Evolutionary conservation across 2,113 vertebrate species (phyloP), one percentile per base, ranked within the genome.

Genomic region (Opisthocomus hoazin): DNA sequence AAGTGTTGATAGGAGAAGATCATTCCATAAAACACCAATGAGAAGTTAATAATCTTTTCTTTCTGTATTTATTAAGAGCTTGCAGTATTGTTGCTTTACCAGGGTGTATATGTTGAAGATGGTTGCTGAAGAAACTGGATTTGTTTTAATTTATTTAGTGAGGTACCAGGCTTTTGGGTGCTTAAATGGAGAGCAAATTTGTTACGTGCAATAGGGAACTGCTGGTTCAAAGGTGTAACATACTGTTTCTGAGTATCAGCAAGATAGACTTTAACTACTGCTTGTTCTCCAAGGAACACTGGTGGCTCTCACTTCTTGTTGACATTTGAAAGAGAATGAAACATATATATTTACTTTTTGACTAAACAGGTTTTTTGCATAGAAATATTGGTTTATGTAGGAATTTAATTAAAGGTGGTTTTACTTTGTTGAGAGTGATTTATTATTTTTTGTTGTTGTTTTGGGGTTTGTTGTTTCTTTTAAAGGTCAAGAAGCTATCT

Each of bases 121-220:
- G 92, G 79, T 94, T 97, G 95, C 86, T 95, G 94, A 96, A 96
- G 91, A 98, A 96, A 94, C 96, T 97, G 97, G 97, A 97, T 96
- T 97, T 97, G 78, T 94, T 97, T 97, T 97, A 98, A 98, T 97
- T 98, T 98, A 98, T 98, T 97, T 97, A 96, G 96, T 57, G 96
- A 98, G 97, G 97, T 98, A 98, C 97, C 97, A 90, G 96, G 76
- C 91, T 94, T 96, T 92, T 97, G 96, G 97, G 98, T 98, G 98
- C 98, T 97, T 97, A 97, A 97, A 93, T 79, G 93, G 97, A 96
- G 92, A 96, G 91, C 95, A 94, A 92, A 97, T 96, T 50, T 95
- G 88, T 97, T 93, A 96, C 10, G 97, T 98, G 98, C 98, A 98
- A 98, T 98, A 98, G 97, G 96, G 97, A 97, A 93, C 94, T 98